Evolutionary conservation across 2,888 invertebrate genomes (phyloP).

Genomic region (Monoplex corrugatus): DNA sequence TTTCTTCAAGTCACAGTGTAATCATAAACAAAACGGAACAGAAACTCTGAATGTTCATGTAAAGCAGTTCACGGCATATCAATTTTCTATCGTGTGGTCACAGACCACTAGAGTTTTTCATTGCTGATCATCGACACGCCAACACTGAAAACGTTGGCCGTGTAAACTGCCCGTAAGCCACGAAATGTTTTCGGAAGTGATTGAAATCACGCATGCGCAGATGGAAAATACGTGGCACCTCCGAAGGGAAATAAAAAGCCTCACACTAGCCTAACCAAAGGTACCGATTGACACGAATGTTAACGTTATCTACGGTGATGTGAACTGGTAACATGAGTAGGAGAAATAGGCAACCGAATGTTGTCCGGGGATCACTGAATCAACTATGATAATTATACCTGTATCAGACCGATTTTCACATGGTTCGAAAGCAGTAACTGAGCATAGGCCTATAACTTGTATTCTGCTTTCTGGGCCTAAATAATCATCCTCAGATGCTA

Average conservation of each 20-base stretch:
- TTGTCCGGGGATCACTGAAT: not conserved
- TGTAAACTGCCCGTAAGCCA: constrained; percentile 54
- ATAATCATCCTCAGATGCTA: too few species aligned
- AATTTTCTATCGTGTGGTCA: not conserved
- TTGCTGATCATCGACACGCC: constrained; percentile 34
- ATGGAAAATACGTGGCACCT: constrained; percentile 60
- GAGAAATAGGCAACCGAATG: not conserved
- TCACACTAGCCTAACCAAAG: too few species aligned
- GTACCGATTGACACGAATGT: not conserved
- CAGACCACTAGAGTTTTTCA: not conserved
- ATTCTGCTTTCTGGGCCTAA: too few species aligned
- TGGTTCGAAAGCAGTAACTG: too few species aligned
- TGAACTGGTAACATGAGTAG: not conserved
- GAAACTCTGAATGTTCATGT: not conserved
- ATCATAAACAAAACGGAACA: not conserved
- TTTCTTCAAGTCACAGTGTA: constrained; percentile 30
- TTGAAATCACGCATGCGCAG: constrained; percentile 59
- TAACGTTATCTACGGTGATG: not conserved
- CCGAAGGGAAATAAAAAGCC: constrained; percentile 50
- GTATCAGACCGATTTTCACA: too few species aligned
- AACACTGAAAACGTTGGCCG: constrained; percentile 44
- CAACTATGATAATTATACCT: too few species aligned
- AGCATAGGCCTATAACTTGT: too few species aligned
- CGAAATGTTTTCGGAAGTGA: constrained; percentile 62
- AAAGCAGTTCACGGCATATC: constrained; percentile 2